A percentile compares a stretch with the other conserved stretches of the same genome.
Evolutionary conservation across 2,113 vertebrate species (phyloP).

Genomic region (Pogonocichla stellata): DNA sequence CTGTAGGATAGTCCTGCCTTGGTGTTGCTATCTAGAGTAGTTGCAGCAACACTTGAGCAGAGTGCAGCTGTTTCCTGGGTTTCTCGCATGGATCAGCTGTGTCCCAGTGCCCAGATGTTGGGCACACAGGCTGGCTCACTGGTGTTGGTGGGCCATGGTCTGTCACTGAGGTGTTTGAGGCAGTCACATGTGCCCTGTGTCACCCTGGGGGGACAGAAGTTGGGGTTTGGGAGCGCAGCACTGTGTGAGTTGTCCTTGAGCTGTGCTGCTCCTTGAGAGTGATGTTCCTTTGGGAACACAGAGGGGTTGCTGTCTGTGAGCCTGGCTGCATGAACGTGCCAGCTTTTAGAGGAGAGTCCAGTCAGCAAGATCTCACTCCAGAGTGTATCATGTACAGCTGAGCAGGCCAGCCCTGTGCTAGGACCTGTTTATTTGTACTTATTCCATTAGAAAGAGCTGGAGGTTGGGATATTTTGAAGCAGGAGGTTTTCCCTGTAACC

Average conservation of each 20-base stretch:
- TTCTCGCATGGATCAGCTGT: background rate
- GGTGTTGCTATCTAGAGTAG: background rate
- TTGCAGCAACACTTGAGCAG: background rate
- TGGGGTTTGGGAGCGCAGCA: background rate
- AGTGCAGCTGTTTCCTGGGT: background rate
- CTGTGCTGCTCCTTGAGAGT: background rate
- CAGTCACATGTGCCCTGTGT: accelerated
- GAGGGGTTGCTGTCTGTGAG: background rate
- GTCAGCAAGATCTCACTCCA: background rate
- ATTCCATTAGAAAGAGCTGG: background rate
- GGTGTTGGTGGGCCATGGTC: background rate
- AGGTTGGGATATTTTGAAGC: background rate
- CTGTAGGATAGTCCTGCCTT: background rate
- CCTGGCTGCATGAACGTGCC: background rate
- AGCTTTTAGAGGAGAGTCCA: background rate
- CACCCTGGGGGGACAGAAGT: background rate
- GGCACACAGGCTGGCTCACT: background rate
- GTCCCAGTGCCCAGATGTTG: background rate
- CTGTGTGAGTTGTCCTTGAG: background rate
- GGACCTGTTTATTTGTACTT: background rate
- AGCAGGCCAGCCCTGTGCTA: background rate
- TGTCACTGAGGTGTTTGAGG: background rate
- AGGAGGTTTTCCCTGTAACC: background rate
- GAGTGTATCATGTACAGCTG: background rate
- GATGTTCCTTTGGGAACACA: background rate